Conservation (phyloP, 53 echinoderm and acorn worm genomes). For the Stichopus horrens region DNA sequence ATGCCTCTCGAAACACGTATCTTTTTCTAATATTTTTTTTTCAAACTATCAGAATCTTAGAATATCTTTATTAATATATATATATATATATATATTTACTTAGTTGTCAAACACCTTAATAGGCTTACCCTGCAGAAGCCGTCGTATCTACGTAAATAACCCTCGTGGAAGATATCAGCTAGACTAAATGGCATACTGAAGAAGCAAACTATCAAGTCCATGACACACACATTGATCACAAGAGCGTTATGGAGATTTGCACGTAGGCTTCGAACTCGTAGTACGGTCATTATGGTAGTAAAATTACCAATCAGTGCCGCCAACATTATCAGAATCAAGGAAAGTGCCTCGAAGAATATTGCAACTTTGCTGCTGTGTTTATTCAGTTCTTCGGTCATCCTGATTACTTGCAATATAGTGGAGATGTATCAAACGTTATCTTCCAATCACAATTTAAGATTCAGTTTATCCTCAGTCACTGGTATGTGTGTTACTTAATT, state of each 20-base stretch:
- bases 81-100: too few relatives aligned
- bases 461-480: too few relatives aligned
- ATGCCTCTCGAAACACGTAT: too few relatives aligned
- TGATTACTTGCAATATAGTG: too few relatives aligned
- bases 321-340: conserved; percentile 1
- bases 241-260: conserved; percentile 25
- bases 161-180: conserved; percentile 6
- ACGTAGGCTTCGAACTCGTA: conserved; percentile 19
- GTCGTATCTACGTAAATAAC: background rate
- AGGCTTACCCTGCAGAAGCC: conserved; percentile 16
- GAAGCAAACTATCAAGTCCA: conserved; percentile 34
- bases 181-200: conserved; percentile 40
- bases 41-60: too few relatives aligned
- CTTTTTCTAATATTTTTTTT: too few relatives aligned
- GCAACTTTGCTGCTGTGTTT: background rate
- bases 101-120: too few relatives aligned
- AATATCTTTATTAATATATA: too few relatives aligned
- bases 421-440: too few relatives aligned
- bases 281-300: conserved; percentile 10
- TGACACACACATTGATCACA: conserved; percentile 27
- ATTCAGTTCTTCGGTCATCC: background rate
- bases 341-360: background rate
- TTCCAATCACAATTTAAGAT: too few relatives aligned
- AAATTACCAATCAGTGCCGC: conserved; percentile 25
- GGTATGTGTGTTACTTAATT: too few relatives aligned